Base-by-base conservation (phyloP, 2,797 vertebrate genomes). In the Dendrocincla fuliginosa region DNA sequence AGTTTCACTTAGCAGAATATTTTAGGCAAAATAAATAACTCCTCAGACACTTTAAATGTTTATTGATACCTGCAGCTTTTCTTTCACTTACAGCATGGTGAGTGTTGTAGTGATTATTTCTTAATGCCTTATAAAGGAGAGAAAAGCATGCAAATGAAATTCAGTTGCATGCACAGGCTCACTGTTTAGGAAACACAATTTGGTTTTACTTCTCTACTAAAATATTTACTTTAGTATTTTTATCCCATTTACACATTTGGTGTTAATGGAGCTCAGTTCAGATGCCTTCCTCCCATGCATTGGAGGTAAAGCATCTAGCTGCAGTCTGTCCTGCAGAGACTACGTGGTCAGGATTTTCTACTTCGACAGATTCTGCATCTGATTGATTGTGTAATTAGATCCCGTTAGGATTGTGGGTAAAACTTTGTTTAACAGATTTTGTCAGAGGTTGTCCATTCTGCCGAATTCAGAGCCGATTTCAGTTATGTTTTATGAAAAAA, bases 301-400 rank as follows among this genome's bases (percentile, higher is more conserved):
- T 46, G 61, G 35, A 77, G 46, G 35, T 75, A 57, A 57, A 44
- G 13, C 27, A 47, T 55, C 25, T 49, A 24, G 37, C 35, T 84
- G 2, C 47, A 76, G 16, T 63, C n/a, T 60, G 64, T 63, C 13
- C 46, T 86, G 84, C 47, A 80, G 57, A 85, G n/a, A 35, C 37
- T 70, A 8, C 1, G 0, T 2, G 6, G 19, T 74, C 24, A 56
- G 0, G 0, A 4, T 63, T 90, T 94, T 79, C n/a, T 60, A 0
- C 17, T 79, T 85, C 0, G 0, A 46, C 32, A 73, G n/a, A 69
- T 65, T 76, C 35, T 82, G 49, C 41, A 35, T 41, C 86, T 85
- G 24, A 53, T 87, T 37, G 71, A 5, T 77, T 57, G 39, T 60
- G 46, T 47, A 53, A 39, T 46, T 83, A 68, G 25, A 19, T 74